phyloP scores from a whole-genome alignment of 2,113 vertebrate species.

The Eubucco bourcierii region DNA sequence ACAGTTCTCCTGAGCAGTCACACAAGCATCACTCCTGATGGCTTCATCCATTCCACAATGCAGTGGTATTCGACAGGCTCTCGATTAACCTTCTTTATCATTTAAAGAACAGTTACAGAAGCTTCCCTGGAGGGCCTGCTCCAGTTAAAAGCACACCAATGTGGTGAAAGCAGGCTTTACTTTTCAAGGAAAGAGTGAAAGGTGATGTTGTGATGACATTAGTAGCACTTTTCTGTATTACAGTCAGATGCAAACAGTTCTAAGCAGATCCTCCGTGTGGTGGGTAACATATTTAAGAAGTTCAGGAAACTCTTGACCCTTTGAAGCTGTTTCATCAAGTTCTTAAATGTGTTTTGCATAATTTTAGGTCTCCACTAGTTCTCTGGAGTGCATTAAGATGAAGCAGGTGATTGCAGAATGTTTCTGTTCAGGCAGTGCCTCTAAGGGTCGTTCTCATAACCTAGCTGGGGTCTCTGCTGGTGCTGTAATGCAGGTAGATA shows the following conservation, averaged over 20 bases:
- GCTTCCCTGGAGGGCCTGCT: not conserved
- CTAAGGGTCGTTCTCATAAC: not conserved
- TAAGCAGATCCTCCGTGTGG: not conserved
- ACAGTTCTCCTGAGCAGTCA: not conserved
- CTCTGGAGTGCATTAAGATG: not conserved
- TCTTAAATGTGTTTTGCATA: not conserved
- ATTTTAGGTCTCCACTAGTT: not conserved
- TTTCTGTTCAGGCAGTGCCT: not conserved
- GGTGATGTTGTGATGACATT: not conserved
- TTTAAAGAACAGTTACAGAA: not conserved
- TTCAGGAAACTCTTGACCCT: not conserved
- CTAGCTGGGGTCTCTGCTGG: not conserved
- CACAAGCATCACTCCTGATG: not conserved
- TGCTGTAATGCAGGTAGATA: accelerated
- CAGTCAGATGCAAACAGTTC: not conserved
- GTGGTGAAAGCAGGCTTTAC: not conserved
- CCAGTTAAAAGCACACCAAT: not conserved
- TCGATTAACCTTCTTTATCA: not conserved
- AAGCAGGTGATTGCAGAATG: not conserved
- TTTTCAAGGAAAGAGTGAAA: not conserved
- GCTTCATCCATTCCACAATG: not conserved
- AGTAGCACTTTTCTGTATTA: not conserved
- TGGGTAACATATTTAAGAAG: not conserved
- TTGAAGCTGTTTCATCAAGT: not conserved
- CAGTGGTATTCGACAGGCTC: not conserved